phyloP scores from a whole-genome alignment of 2,797 vertebrate species.

The Hippopotamyrus pictus region DNA sequence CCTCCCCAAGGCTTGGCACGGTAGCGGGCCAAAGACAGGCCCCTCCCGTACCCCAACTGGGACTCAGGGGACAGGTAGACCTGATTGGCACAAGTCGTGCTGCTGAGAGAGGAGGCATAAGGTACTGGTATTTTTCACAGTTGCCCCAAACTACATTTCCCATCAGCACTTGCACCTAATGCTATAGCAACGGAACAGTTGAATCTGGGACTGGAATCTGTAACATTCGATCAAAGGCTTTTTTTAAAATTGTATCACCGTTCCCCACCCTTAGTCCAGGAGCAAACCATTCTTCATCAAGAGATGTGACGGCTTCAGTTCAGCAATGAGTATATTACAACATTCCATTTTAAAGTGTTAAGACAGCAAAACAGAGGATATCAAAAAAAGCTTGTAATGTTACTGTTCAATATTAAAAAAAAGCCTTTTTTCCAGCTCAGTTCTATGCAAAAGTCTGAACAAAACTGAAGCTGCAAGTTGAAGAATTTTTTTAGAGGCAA shows the following conservation, averaged over 20 bases:
- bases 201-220: neutral
- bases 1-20: constrained; percentile 6
- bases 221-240: neutral
- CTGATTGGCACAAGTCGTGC: constrained; percentile 19
- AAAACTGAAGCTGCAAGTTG: neutral
- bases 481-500: neutral
- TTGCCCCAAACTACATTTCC: constrained; percentile 2
- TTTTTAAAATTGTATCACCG: neutral
- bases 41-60: constrained; percentile 29
- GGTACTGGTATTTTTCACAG: neutral
- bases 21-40: constrained; percentile 10
- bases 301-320: constrained; percentile 68
- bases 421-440: neutral
- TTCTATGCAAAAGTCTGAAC: neutral
- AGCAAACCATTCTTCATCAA: constrained; percentile 57
- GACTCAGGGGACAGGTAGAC: constrained; percentile 13
- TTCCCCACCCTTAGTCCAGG: constrained; percentile 50
- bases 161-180: constrained; percentile 13
- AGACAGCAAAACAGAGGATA: constrained; percentile 51
- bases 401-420: constrained; percentile 58
- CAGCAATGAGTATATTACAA: constrained; percentile 54
- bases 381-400: constrained; percentile 62
- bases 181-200: neutral
- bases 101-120: neutral
- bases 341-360: constrained; percentile 35